Conservation (phyloP, 1,140 invertebrate genomes). For the Procambarus clarkii region DNA sequence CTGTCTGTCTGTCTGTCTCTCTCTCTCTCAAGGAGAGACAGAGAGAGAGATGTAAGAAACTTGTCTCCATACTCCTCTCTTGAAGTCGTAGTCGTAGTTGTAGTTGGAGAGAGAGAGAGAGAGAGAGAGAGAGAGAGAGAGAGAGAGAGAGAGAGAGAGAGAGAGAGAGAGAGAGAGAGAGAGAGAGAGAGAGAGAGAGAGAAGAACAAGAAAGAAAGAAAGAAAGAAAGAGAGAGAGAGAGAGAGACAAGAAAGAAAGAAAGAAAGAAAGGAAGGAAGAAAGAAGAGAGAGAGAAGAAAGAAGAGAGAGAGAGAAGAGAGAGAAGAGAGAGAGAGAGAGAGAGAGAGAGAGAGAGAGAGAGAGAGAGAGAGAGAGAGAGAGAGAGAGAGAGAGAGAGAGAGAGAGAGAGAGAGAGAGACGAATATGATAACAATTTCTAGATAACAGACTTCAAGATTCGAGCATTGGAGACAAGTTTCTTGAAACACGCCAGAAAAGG, state of each 20-base stretch:
- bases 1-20: too few relatives aligned
- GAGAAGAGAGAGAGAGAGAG: background rate
- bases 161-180: background rate
- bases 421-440: background rate
- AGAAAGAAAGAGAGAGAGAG: background rate
- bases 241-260: too few relatives aligned
- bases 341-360: background rate
- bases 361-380: background rate
- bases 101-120: too few relatives aligned
- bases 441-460: background rate
- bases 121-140: background rate
- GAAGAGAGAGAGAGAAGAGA: background rate
- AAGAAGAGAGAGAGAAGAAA: background rate
- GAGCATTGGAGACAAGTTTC: too few relatives aligned
- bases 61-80: too few relatives aligned
- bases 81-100: too few relatives aligned
- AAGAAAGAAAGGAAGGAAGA: background rate
- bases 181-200: background rate
- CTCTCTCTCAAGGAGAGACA: too few relatives aligned
- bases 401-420: conserved; percentile 10
- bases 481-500: too few relatives aligned
- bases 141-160: background rate
- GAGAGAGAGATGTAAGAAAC: too few relatives aligned
- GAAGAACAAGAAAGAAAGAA: background rate
- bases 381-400: conserved; percentile 8